Percentiles rank a stretch among this genome's conserved stretches.
phyloP scores from a whole-genome alignment of 2,113 vertebrate genomes.

The Amblyornis subalaris region DNA sequence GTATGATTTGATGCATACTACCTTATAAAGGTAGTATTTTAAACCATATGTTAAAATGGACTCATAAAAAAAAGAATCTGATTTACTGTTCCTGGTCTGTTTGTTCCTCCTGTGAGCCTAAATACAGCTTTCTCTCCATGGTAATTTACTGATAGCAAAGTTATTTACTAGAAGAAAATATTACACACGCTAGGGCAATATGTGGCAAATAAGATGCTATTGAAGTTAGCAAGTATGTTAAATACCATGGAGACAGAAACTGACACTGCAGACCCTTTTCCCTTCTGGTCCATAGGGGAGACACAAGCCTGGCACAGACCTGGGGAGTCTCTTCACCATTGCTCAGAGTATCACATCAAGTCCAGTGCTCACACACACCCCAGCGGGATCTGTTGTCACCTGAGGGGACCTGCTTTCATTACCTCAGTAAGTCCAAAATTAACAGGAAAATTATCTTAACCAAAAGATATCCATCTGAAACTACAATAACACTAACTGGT shows the following conservation, averaged over 20 bases:
- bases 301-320: background rate
- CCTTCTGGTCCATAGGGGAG: background rate
- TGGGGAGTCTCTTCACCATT: background rate
- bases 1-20: background rate
- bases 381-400: background rate
- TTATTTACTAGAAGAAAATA: background rate
- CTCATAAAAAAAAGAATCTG: background rate
- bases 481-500: background rate
- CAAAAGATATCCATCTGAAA: background rate
- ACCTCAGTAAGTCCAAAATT: background rate
- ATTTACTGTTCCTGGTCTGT: background rate
- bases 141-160: background rate
- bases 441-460: background rate
- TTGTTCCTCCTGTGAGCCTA: background rate
- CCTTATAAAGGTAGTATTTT: background rate
- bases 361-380: fast-evolving
- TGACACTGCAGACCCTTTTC: background rate
- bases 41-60: background rate
- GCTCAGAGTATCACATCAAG: background rate
- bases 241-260: background rate
- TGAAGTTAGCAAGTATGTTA: background rate
- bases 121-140: background rate
- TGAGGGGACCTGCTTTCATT: background rate
- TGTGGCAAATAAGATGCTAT: background rate
- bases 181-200: background rate